Evolutionary conservation across 2,888 invertebrate species (phyloP).

Genomic region (Imbricaverruca yamaguchii): DNA sequence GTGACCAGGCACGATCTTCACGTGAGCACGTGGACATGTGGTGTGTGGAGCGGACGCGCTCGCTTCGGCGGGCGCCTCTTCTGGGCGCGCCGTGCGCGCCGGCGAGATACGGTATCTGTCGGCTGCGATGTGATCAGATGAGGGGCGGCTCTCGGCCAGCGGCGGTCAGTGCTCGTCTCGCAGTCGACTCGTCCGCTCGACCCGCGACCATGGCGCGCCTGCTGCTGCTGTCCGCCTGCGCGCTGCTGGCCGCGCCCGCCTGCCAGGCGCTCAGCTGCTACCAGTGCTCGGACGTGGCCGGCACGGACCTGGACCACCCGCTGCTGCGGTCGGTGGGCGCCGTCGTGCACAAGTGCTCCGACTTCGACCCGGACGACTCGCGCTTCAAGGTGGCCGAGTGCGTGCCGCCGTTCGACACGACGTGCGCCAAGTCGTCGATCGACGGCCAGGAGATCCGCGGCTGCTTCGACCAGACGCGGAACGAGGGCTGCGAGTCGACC

Average conservation of each 20-base stretch:
- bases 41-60: too few species aligned
- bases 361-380: neutral
- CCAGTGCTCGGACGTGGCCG: neutral
- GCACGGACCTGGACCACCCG: neutral
- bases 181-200: too few species aligned
- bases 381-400: neutral
- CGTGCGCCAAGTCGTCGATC: neutral
- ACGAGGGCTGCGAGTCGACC: neutral
- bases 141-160: too few species aligned
- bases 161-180: too few species aligned
- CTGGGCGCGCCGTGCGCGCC: too few species aligned
- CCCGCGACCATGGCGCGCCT: neutral
- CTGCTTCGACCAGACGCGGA: neutral
- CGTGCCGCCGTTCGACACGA: neutral
- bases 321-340: neutral
- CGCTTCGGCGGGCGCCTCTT: too few species aligned
- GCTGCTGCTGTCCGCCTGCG: neutral
- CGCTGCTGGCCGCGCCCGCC: constrained; percentile 5
- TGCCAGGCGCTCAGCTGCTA: neutral
- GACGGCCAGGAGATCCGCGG: neutral
- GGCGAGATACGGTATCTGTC: too few species aligned
- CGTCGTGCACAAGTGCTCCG: neutral
- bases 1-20: too few species aligned
- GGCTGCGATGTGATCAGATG: too few species aligned
- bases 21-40: too few species aligned